Evolutionary conservation across 2,113 vertebrate species (phyloP).

Genomic region (Rissa tridactyla): DNA sequence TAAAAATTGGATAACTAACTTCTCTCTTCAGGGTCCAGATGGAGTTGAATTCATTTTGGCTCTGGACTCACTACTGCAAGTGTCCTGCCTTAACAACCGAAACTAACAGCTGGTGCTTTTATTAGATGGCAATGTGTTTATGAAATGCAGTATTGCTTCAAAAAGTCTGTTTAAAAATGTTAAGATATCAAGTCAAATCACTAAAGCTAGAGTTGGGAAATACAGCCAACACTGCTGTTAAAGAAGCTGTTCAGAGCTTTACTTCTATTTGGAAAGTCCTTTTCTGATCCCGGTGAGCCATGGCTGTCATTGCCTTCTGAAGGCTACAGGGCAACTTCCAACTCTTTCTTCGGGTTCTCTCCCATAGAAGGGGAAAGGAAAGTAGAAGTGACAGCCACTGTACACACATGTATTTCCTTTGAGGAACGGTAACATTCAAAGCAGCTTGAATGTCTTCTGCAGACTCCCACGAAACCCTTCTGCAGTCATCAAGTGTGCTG

Average conservation of each 20-base stretch:
- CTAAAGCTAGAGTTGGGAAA: not conserved
- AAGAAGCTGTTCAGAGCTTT: not conserved
- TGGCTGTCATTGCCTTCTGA: not conserved
- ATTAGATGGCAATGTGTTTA: not conserved
- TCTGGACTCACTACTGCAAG: not conserved
- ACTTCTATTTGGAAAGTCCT: not conserved
- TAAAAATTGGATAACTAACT: not conserved
- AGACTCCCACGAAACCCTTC: not conserved
- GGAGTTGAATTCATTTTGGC: not conserved
- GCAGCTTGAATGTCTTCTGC: not conserved
- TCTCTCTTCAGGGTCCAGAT: not conserved
- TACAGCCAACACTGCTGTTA: not conserved
- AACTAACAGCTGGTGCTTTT: not conserved
- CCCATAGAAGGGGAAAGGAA: not conserved
- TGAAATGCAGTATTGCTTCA: not conserved
- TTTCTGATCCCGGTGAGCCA: not conserved
- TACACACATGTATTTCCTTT: accelerated
- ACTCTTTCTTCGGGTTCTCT: not conserved
- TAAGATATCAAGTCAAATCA: not conserved
- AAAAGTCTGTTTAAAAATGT: not conserved
- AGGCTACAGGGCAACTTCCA: not conserved
- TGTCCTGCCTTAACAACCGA: not conserved
- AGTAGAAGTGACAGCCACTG: not conserved
- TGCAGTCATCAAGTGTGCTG: accelerated
- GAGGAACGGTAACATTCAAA: not conserved